These are phyloP conservation scores for Eupithecia centaureata DNA, from an alignment of 2,888 invertebrate genomes.

Conservation along the genomic window DNA sequence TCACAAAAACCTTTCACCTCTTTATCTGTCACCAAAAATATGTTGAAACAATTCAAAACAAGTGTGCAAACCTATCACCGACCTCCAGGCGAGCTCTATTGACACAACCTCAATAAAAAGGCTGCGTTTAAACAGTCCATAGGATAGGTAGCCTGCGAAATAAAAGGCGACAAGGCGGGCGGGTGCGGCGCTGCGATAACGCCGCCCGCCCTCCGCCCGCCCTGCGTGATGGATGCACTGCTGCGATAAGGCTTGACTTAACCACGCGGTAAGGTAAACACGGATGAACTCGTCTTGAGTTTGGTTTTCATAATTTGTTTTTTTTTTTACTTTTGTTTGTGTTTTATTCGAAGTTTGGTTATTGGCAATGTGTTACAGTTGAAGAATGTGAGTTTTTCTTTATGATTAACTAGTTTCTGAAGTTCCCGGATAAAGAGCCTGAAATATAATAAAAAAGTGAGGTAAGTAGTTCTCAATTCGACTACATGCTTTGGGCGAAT, in stretches of 20 bases:
- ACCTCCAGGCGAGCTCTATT: conserved; percentile 46
- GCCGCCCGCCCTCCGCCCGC: conserved; percentile 44
- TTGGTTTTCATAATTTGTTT: conserved; percentile 36
- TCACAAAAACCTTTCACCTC: neutral
- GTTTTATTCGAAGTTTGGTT: conserved; percentile 12
- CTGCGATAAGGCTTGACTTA: conserved; percentile 53
- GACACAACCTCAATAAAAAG: conserved; percentile 57
- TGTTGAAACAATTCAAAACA: conserved; percentile 4
- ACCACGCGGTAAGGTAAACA: conserved; percentile 47
- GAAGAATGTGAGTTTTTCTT: neutral
- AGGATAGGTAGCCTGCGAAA: conserved; percentile 56
- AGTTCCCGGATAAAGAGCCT: neutral
- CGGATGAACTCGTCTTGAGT: conserved; percentile 35
- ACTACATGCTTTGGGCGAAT: too few species aligned
- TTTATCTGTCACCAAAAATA: conserved; percentile 12
- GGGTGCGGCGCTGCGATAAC: conserved; percentile 61
- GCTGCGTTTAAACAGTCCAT: conserved; percentile 53
- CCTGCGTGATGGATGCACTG: conserved; percentile 54
- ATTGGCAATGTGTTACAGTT: neutral
- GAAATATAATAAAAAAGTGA: too few species aligned
- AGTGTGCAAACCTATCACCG: conserved; percentile 25
- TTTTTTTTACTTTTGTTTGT: conserved; percentile 19
- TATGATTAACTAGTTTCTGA: neutral
- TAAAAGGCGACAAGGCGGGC: conserved; percentile 59
- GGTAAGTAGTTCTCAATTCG: too few species aligned